phyloP scores from a whole-genome alignment of 2,797 vertebrate species.

The Mallotus villosus region DNA sequence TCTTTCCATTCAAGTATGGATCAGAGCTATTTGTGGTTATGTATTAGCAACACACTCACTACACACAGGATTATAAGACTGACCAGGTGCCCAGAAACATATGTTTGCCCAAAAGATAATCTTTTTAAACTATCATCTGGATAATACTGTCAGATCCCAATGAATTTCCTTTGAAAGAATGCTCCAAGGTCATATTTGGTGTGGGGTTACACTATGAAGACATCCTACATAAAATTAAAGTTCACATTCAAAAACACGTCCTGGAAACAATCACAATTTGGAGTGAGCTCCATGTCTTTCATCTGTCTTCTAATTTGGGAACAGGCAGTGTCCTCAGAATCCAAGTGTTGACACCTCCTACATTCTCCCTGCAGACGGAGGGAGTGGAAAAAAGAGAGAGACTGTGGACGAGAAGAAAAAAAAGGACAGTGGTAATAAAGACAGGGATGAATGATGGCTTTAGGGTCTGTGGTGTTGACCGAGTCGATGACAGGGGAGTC shows the following conservation, averaged over 20 bases:
- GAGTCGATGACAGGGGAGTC: conserved; percentile 62
- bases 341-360: conserved; percentile 19
- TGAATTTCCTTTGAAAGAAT: background rate
- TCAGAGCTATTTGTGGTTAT: too few species aligned
- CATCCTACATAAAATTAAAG: background rate
- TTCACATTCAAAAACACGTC: background rate
- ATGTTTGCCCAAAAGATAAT: background rate
- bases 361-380: conserved; percentile 35
- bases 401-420: conserved; percentile 27
- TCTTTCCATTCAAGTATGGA: background rate
- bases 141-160: background rate
- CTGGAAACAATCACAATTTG: background rate
- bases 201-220: conserved; percentile 9
- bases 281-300: background rate
- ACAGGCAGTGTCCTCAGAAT: conserved; percentile 27
- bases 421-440: conserved; percentile 55
- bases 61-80: too few species aligned
- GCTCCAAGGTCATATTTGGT: background rate
- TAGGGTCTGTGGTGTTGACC: conserved; percentile 59
- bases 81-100: too few species aligned
- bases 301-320: conserved; percentile 13
- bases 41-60: too few species aligned
- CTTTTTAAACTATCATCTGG: background rate
- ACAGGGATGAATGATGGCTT: conserved; percentile 65
- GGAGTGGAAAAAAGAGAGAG: conserved; percentile 53